Conservation (phyloP, 2,113 vertebrate species). For the Cyanoderma ruficeps region DNA sequence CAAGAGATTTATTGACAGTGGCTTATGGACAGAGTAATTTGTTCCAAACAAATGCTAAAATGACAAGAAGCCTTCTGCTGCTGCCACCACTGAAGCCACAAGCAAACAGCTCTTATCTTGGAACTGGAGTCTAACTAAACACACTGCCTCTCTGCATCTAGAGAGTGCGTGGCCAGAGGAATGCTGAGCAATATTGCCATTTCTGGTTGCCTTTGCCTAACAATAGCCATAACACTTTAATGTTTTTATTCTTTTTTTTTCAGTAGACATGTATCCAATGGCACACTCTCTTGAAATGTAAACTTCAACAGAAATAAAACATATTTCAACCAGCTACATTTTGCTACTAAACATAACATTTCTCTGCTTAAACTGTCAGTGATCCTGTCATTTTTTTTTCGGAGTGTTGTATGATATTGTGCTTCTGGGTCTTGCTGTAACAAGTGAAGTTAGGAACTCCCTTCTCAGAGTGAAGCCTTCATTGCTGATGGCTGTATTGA, state of each 20-base stretch:
- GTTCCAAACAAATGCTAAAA: slow-evolving; percentile 36
- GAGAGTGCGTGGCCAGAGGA: slow-evolving; percentile 21
- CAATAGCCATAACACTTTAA: slow-evolving; percentile 17
- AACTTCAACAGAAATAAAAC: slow-evolving; percentile 63
- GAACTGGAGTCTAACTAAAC: slow-evolving; percentile 50
- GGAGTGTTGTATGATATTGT: slow-evolving; percentile 52
- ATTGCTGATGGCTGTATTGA: slow-evolving; percentile 74
- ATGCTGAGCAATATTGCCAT: slow-evolving; percentile 4
- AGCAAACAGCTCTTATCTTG: slow-evolving; percentile 37
- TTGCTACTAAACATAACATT: slow-evolving; percentile 44
- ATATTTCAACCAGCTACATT: slow-evolving; percentile 55
- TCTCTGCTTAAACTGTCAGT: slow-evolving; percentile 51
- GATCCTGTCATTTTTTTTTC: slow-evolving; percentile 53
- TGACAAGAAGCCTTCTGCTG: neutral
- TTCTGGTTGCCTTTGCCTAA: slow-evolving; percentile 41
- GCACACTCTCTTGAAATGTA: slow-evolving; percentile 12
- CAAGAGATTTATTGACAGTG: neutral
- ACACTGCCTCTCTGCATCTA: neutral
- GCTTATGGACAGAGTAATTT: neutral
- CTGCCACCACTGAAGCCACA: neutral
- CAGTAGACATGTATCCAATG: slow-evolving; percentile 40
- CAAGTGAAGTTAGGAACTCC: slow-evolving; percentile 72
- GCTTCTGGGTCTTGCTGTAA: slow-evolving; percentile 53
- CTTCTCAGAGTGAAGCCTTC: slow-evolving; percentile 60
- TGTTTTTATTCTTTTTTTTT: slow-evolving; percentile 65